Evolutionary conservation across 2,888 invertebrate species (phyloP).

Genomic region (Philonicus albiceps): DNA sequence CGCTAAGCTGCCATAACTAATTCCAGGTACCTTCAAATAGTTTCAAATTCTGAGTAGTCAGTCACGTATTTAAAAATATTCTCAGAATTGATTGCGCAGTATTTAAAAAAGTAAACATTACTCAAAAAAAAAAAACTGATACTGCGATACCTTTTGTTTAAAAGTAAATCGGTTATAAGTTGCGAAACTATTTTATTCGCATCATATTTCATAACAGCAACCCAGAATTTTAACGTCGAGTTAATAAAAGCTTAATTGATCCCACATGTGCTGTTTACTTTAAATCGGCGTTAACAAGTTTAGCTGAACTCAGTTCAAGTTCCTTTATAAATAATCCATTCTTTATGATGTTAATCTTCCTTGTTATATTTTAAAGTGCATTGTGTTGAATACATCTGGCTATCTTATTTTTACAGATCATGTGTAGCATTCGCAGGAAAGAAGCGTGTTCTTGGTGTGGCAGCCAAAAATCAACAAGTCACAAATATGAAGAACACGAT

Average conservation of each 20-base stretch:
- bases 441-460: conserved; percentile 92
- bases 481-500: conserved; percentile 98
- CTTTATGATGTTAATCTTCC: neutral
- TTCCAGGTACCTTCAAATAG: too few species aligned
- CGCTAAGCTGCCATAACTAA: too few species aligned
- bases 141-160: neutral
- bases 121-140: too few species aligned
- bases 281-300: neutral
- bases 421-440: conserved; percentile 94
- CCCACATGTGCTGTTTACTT: neutral
- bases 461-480: conserved; percentile 95
- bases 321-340: neutral
- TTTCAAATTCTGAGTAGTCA: too few species aligned
- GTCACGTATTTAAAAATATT: too few species aligned
- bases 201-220: neutral
- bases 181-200: neutral
- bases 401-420: conserved; percentile 72
- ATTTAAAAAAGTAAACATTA: too few species aligned
- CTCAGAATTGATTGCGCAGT: too few species aligned
- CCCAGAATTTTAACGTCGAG: neutral
- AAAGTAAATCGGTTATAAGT: neutral
- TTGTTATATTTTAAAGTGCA: neutral
- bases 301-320: neutral
- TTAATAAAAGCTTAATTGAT: neutral
- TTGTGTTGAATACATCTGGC: neutral